Evolutionary conservation across 1,140 invertebrate species (phyloP), one percentile per base, ranked within the genome.

Genomic region (Tyrophagus putrescentiae): DNA sequence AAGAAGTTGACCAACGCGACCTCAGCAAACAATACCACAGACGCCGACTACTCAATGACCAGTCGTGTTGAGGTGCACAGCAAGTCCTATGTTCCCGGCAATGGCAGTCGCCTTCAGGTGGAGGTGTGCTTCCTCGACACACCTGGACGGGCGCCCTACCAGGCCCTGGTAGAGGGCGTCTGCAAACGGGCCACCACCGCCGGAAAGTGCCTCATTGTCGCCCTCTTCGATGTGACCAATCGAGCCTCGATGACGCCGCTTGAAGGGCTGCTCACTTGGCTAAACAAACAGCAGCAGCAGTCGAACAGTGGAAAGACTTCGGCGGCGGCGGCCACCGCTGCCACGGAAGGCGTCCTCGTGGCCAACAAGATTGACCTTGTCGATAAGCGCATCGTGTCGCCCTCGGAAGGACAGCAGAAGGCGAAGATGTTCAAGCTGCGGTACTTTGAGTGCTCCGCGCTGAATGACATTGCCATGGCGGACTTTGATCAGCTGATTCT

Each of bases 361-460:
- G 62, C 60, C 3, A 63, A 63, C 52, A 63, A 63, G 53, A 36
- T 32, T 34, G 62, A 63, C 42, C 27, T 60, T 7, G 25, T 11
- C 1, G 62, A 63, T n/a, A 34, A 36, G 32, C 36, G 57, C 6
- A 27, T 44, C 4, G 52, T 63, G 4, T 21, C 21, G 1, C 9
- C 4, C 0, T 18, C 57, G 7, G 62, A 63, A 27, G 34, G 32
- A 21, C 50, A 34, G 18, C 52, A 41, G 23, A 54, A 57, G 32
- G 32, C 58, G 1, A 63, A 63, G 31, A 39, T 45, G 23, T 48
- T 56, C 13, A 54, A 61, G 52, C 33, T 61, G 33, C 34, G 58
- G 21, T 63, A 63, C 53, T 56, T 63, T 33, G 62, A 63, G 27
- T 41, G 33, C 25, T 42, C 44, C 18, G 48, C 59, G 7, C 34